A percentile compares a stretch with the other conserved stretches of the same genome.
These are phyloP conservation scores for Drosophila pruinosa DNA, from an alignment of 1,140 invertebrate genomes.

Conservation along the genomic window DNA sequence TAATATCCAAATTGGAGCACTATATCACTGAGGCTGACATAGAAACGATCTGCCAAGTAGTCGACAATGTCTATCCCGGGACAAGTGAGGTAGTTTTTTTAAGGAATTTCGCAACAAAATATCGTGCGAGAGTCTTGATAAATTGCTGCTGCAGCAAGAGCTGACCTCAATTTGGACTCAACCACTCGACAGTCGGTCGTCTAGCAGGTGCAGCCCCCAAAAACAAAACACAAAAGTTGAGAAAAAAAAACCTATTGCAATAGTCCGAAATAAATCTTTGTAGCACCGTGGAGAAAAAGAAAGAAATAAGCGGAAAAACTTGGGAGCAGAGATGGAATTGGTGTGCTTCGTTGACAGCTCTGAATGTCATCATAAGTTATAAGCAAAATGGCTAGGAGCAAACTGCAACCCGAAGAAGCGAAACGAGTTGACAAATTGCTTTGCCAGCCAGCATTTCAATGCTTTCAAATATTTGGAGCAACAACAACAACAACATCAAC, in stretches of 20 bases:
- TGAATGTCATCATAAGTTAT: constrained; percentile 75
- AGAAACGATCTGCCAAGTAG: not conserved
- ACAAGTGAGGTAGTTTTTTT: not conserved
- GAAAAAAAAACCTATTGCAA: constrained; percentile 56
- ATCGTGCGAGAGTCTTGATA: constrained; percentile 46
- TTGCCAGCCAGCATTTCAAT: constrained; percentile 47
- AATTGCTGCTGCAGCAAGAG: constrained; percentile 47
- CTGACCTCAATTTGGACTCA: constrained; percentile 51
- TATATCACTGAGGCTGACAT: not conserved
- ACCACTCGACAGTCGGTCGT: constrained; percentile 1
- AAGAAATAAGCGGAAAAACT: not conserved
- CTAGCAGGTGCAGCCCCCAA: constrained; percentile 55
- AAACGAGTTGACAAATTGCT: constrained; percentile 77
- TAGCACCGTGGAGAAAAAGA: constrained; percentile 24
- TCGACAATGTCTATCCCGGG: not conserved
- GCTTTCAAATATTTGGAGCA: constrained; percentile 47
- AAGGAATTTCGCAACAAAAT: constrained; percentile 64
- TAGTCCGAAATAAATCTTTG: constrained; percentile 69
- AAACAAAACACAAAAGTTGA: constrained; percentile 8
- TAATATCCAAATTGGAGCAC: not conserved
- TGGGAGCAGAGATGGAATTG: not conserved
- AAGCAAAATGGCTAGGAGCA: constrained; percentile 32
- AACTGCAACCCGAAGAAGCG: constrained; percentile 52
- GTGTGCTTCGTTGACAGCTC: constrained; percentile 55
- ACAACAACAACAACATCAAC: constrained; percentile 10